Base-by-base conservation (phyloP, 2,113 vertebrate genomes). In the Neodontobutis hainanensis region DNA sequence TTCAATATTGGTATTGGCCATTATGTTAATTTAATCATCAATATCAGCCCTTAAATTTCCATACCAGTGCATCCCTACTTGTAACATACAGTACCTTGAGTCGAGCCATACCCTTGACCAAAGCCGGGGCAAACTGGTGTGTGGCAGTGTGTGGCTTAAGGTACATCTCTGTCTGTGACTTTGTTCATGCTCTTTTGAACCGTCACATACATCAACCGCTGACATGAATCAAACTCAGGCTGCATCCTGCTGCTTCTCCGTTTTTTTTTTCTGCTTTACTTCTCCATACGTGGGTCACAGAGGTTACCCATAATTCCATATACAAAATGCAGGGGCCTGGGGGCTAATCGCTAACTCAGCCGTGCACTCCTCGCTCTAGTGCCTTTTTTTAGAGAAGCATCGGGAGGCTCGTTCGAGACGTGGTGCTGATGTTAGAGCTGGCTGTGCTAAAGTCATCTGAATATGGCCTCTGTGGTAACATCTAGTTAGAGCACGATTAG, bases 311-410 rank as follows among this genome's bases (percentile, higher is more conserved):
- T 85, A 75, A 84, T 77, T 65, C 80, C 53, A 43, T 63, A 70
- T 70, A 71, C 77, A 66, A 75, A 87, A 86, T 66, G 67, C 53
- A 50, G 40, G 42, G 35, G 81, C 78, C 66, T 40, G 51, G 62
- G 61, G 78, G 88, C 61, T 78, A 81, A 88, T 85, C 50, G 83
- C 75, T 36, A 86, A 81, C 77, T 89, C 81, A 85, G 55, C 85
- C 73, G 60, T 80, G 78, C 40, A 69, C 68, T 73, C 73, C 73
- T 61, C 51, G 68, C 63, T 62, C 69, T 40, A 61, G 66, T 69
- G 69, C 78, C 88, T 89, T 89, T 91, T 90, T 91, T 82, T 88
- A 84, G 85, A 77, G 76, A 53, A 68, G 77, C 60, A 12, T 80
- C 51, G 43, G 56, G 66, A 80, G 80, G 66, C 78, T 78, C 72